Conservation (phyloP, 2,797 vertebrate species). For the Phylloscopus collybita region DNA sequence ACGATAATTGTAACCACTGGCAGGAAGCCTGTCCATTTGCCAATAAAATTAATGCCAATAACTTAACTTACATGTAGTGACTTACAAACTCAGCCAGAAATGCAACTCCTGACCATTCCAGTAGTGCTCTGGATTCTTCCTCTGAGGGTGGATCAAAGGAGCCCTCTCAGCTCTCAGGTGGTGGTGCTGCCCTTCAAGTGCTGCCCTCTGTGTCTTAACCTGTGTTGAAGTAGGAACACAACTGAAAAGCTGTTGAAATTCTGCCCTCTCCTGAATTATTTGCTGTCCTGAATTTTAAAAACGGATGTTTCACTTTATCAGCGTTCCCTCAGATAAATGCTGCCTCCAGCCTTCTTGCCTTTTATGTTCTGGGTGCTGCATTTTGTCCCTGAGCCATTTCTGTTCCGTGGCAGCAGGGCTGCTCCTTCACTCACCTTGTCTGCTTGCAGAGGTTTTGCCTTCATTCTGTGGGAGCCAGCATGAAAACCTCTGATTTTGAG, state of each 20-base stretch:
- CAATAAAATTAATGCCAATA: background rate
- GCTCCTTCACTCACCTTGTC: background rate
- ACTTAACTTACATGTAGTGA: background rate
- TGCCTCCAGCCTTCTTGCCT: background rate
- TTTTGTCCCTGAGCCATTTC: background rate
- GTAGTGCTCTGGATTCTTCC: too few relatives aligned
- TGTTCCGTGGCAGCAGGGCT: background rate
- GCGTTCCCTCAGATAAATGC: background rate
- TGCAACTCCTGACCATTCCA: background rate
- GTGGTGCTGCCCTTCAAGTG: background rate
- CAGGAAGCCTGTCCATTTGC: background rate
- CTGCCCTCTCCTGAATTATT: background rate
- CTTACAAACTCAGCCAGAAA: background rate
- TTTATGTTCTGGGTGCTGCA: background rate
- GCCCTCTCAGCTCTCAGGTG: background rate
- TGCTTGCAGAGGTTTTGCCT: background rate
- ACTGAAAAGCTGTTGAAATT: background rate
- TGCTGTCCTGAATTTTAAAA: background rate
- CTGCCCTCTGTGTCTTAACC: background rate
- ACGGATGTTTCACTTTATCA: background rate
- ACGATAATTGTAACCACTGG: background rate
- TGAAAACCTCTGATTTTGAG: constrained; percentile 23
- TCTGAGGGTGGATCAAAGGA: fast-evolving
- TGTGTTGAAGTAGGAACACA: background rate
- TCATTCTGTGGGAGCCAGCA: background rate